Base-by-base conservation (phyloP, 1,140 invertebrate genomes). In the Atta cephalotes region DNA sequence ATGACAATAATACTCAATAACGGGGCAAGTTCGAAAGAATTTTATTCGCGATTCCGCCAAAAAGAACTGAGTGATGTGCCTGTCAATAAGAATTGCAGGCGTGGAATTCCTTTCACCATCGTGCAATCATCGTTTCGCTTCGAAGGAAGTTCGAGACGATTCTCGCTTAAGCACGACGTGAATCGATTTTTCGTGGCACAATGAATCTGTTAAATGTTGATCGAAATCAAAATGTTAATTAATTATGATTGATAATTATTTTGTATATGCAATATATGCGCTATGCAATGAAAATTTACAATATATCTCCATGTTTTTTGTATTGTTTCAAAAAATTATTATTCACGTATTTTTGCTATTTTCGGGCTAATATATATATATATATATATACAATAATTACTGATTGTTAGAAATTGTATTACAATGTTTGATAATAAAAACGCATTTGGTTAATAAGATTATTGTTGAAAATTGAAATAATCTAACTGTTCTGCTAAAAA, bases 1-100 rank as follows among this genome's bases (percentile, higher is more conserved):
- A 74, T 68, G 84, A 80, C 68, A 49, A 86, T 86, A 86, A 86
- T 86, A 70, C 56, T 79, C 82, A 25, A 71, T 86, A 86, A 88
- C 76, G 74, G 80, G 85, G n/a, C 68, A 16, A 58, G 60, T 70
- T 70, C 53, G 51, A 68, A 28, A 77, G 74, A 62, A 51, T 51
- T 60, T 39, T 60, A 76, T 51, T 72, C 35, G 49, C 70, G 51
- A 85, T 62, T 82, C 51, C 53, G 18, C n/a, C 45, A 65, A 81
- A 25, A 70, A 81, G 78, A 53, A 70, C 63, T 49, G 78, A 81
- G 49, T 70, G 45, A 84, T 56, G 80, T 70, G 56, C 14, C 80
- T 74, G 68, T 74, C 80, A 84, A 74, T 84, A 74, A 49, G 68
- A 74, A 62, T 84, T 28, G 2, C 31, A 45, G 51, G 35, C 58